Percentiles rank a stretch among this genome's conserved stretches.
These are phyloP conservation scores for Lagocephalus sceleratus DNA, from an alignment of 2,797 vertebrate genomes.

Conservation along the genomic window DNA sequence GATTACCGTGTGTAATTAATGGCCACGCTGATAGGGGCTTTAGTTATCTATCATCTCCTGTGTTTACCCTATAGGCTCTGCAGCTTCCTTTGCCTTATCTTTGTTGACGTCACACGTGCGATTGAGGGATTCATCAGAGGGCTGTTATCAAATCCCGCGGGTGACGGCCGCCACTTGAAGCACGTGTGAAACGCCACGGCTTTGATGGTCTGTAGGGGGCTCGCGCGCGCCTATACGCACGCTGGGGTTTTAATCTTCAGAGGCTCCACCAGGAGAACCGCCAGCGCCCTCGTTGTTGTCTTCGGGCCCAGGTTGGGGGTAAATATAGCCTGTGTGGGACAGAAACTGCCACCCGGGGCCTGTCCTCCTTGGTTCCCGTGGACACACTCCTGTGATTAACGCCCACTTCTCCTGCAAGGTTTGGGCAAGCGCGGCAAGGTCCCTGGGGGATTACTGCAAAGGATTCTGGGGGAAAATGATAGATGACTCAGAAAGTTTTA, in stretches of 20 bases:
- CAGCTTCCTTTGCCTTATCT: constrained; percentile 26
- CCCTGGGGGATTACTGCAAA: constrained; percentile 38
- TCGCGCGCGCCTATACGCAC: not conserved
- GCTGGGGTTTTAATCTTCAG: no score
- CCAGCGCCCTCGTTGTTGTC: no score
- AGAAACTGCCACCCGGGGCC: constrained; percentile 50
- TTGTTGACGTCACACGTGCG: constrained; percentile 15
- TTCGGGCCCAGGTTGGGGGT: constrained; percentile 4
- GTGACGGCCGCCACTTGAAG: constrained; percentile 10
- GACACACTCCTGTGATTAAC: constrained; percentile 67
- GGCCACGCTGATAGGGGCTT: constrained; percentile 20
- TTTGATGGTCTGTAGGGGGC: constrained; percentile 1
- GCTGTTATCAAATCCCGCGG: constrained; percentile 30
- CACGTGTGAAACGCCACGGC: constrained; percentile 13
- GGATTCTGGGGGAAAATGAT: constrained; percentile 47
- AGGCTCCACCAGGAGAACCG: no score
- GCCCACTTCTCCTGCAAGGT: constrained; percentile 20
- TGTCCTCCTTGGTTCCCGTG: constrained; percentile 56
- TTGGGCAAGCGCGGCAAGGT: constrained; percentile 37
- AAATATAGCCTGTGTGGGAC: constrained; percentile 38
- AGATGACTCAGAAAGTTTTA: constrained; percentile 49
- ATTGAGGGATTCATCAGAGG: constrained; percentile 6
- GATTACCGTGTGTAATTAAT: constrained; percentile 42
- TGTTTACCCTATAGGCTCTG: constrained; percentile 9
- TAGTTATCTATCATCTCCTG: constrained; percentile 3